phyloP scores from a whole-genome alignment of 2,888 invertebrate species.

The Nemapogon koenigi region DNA sequence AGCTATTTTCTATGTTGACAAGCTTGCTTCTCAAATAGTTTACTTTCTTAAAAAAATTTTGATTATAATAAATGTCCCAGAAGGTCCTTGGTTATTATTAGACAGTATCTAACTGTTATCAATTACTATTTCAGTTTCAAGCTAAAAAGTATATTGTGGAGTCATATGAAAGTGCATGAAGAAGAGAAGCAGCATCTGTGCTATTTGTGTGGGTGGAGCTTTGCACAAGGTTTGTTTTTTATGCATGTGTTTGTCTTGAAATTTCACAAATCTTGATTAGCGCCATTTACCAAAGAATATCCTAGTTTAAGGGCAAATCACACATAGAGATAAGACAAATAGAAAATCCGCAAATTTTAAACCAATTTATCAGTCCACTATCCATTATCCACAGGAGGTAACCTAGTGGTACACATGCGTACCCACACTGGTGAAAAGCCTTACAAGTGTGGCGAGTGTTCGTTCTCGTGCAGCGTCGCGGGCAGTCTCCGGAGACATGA shows the following conservation, averaged over 20 bases:
- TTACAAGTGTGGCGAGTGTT: slow-evolving; percentile 34
- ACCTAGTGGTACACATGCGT: slow-evolving; percentile 42
- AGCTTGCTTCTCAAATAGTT: too few species aligned
- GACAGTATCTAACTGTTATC: too few species aligned
- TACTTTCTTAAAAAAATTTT: not conserved
- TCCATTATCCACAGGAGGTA: slow-evolving; percentile 29
- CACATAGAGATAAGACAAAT: too few species aligned
- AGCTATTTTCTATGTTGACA: too few species aligned
- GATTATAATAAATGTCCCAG: not conserved
- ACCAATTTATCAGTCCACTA: too few species aligned
- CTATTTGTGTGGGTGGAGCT: slow-evolving; percentile 45
- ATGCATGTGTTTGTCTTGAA: too few species aligned
- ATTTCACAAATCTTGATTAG: too few species aligned
- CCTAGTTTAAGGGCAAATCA: too few species aligned
- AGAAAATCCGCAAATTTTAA: too few species aligned
- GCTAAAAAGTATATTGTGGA: slow-evolving; percentile 38
- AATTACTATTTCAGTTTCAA: slow-evolving; percentile 48
- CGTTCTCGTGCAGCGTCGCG: slow-evolving; percentile 34
- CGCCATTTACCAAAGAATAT: too few species aligned
- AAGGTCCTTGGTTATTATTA: not conserved
- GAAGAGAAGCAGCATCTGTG: slow-evolving; percentile 40
- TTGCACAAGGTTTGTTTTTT: slow-evolving; percentile 39
- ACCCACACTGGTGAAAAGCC: slow-evolving; percentile 47
- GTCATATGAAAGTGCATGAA: slow-evolving; percentile 45
- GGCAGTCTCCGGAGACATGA: slow-evolving; percentile 41